Conservation (phyloP, 2,797 vertebrate species). For the Cossypha dichroa region DNA sequence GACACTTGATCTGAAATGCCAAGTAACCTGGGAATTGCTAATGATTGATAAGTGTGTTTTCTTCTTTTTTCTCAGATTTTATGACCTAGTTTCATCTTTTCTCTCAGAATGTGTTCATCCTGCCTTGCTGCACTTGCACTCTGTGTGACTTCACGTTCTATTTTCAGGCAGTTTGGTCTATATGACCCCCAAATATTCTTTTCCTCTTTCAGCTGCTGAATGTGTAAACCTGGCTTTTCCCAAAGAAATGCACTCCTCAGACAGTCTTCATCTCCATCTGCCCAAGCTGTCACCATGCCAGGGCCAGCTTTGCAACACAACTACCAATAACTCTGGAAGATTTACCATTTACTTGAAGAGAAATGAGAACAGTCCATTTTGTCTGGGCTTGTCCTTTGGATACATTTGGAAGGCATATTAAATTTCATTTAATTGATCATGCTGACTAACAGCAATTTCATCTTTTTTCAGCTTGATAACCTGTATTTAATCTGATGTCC, state of each 20-base stretch:
- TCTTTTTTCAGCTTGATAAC: neutral
- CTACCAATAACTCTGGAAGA: neutral
- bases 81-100: neutral
- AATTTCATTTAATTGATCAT: neutral
- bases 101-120: neutral
- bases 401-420: neutral
- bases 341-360: neutral
- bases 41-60: neutral
- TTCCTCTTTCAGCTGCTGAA: neutral
- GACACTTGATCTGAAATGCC: neutral
- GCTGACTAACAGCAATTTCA: neutral
- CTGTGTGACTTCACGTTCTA: neutral
- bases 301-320: neutral
- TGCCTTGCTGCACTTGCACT: neutral
- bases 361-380: neutral
- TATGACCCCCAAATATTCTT: neutral
- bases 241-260: neutral
- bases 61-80: neutral
- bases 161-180: neutral
- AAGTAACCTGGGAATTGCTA: neutral
- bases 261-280: neutral
- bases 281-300: neutral
- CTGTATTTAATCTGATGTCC: neutral
- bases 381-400: neutral
- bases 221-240: neutral